phyloP scores from a whole-genome alignment of 2,888 invertebrate genomes.

The Plemyria rubiginata region DNA sequence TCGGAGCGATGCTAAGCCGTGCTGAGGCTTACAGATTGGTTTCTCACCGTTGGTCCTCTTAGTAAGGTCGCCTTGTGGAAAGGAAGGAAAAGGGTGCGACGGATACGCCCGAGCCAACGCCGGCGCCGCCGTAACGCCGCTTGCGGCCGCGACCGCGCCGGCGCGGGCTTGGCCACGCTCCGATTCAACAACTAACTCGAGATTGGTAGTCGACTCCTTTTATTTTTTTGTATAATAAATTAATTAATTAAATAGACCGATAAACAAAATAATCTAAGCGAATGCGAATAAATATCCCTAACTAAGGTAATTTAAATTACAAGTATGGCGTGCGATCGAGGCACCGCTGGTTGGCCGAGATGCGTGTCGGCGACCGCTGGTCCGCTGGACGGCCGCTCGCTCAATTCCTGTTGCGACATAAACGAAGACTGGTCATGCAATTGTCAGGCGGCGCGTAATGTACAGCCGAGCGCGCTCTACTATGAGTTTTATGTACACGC shows the following conservation, averaged over 20 bases:
- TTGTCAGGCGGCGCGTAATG: conserved; percentile 82
- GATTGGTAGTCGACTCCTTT: conserved; percentile 79
- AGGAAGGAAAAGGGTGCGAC: conserved; percentile 62
- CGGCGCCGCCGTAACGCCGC: conserved; percentile 36
- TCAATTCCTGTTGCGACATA: conserved; percentile 85
- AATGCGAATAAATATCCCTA: conserved; percentile 84
- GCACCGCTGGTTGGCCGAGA: conserved; percentile 79
- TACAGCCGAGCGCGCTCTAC: conserved; percentile 84
- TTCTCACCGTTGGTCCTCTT: conserved; percentile 82
- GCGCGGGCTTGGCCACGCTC: conserved; percentile 65
- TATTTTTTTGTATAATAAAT: conserved; percentile 74
- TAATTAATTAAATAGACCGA: conserved; percentile 76
- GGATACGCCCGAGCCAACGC: conserved; percentile 65
- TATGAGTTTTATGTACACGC: conserved; percentile 83
- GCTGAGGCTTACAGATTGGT: conserved; percentile 80
- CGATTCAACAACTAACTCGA: conserved; percentile 67
- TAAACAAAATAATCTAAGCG: conserved; percentile 84
- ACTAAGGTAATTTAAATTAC: conserved; percentile 81
- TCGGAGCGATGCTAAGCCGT: conserved; percentile 80
- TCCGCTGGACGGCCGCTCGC: conserved; percentile 76
- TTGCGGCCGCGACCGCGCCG: conserved; percentile 48
- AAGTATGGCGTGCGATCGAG: conserved; percentile 76
- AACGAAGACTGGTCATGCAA: conserved; percentile 85
- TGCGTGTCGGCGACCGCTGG: conserved; percentile 77
- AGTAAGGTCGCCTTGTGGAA: conserved; percentile 73